Conservation (phyloP, 2,113 vertebrate species). For the Ceratotherium simum region DNA sequence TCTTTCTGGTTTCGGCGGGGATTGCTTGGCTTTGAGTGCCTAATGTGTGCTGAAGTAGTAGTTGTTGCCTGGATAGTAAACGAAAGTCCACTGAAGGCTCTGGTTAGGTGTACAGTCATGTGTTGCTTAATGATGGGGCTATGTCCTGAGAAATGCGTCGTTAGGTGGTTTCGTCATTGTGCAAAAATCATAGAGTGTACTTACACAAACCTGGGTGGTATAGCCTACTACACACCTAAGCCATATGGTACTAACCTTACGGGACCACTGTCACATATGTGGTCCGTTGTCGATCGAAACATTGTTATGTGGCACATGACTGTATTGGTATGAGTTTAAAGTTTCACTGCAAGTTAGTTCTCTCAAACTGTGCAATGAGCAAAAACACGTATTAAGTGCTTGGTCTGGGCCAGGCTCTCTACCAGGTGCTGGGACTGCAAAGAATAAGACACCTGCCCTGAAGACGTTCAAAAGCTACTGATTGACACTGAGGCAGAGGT, state of each 20-base stretch:
- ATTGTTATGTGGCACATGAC: no score
- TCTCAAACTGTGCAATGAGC: background rate
- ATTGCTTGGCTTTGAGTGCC: background rate
- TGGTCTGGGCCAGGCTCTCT: background rate
- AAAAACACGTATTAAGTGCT: background rate
- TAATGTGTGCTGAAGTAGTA: background rate
- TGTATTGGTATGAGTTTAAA: background rate
- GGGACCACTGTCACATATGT: no score
- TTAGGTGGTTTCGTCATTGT: no score
- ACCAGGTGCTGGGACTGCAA: background rate
- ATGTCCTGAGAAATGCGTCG: no score
- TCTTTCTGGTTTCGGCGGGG: background rate
- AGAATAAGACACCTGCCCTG: background rate
- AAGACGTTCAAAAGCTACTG: constrained; percentile 31
- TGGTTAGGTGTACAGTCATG: background rate
- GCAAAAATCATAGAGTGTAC: no score
- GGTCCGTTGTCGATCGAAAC: no score
- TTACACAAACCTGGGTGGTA: no score
- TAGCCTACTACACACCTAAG: no score
- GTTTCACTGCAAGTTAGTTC: background rate
- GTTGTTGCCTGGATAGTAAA: background rate
- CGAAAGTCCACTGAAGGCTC: background rate
- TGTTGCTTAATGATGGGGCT: no score
- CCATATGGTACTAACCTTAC: no score
- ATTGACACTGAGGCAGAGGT: background rate